phyloP scores from a whole-genome alignment of 2,797 vertebrate species.

The Meda fulgida region DNA sequence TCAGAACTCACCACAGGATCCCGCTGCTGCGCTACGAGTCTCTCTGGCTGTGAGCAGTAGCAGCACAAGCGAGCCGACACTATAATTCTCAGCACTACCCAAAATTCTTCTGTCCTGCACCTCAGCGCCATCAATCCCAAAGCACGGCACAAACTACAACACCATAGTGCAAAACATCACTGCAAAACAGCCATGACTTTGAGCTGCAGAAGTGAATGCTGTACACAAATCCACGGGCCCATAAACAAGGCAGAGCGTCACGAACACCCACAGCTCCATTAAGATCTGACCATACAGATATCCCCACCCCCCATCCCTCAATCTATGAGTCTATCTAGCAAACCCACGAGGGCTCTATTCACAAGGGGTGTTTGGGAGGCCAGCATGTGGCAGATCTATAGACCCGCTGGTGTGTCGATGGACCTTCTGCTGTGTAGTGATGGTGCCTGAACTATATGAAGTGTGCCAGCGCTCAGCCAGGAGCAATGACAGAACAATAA shows the following conservation, averaged over 20 bases:
- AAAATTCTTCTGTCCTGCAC: slow-evolving; percentile 25
- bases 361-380: slow-evolving; percentile 9
- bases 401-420: slow-evolving; percentile 45
- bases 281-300: slow-evolving; percentile 9
- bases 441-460: slow-evolving; percentile 43
- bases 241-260: neutral
- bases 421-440: slow-evolving; percentile 44
- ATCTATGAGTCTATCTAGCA: slow-evolving; percentile 31
- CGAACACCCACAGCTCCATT: neutral
- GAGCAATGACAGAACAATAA: slow-evolving; percentile 39
- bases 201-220: neutral
- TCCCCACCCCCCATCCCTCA: neutral
- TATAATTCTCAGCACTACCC: slow-evolving; percentile 44
- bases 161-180: slow-evolving; percentile 7
- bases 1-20: slow-evolving; percentile 34
- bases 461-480: slow-evolving; percentile 13
- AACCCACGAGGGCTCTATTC: slow-evolving; percentile 5
- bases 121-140: slow-evolving; percentile 32
- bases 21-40: neutral
- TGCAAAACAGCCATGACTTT: neutral
- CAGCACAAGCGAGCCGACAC: slow-evolving; percentile 22
- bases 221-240: slow-evolving; percentile 12
- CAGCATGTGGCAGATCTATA: slow-evolving; percentile 48
- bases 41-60: neutral
- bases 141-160: neutral